Evolutionary conservation across 2,888 invertebrate genomes (phyloP), one percentile per base, ranked within the genome.

Genomic region (Patella pellucida): DNA sequence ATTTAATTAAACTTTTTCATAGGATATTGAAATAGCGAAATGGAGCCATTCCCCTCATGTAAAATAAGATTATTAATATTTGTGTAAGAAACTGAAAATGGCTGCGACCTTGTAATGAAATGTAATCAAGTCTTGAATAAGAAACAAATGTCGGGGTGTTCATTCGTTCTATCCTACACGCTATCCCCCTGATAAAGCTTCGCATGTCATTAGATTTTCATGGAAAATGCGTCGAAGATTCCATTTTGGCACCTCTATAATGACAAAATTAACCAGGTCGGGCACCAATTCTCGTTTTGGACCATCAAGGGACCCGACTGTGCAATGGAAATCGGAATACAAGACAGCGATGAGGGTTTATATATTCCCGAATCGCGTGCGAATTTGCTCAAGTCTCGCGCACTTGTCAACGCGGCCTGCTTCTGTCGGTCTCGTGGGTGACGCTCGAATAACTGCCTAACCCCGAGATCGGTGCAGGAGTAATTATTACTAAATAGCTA

Each of bases 181-280:
- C 62, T 19, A 62, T 23, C 23, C 62, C 23, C 62, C 23, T 3
- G 62, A 62, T 62, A 62, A 23, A 19, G 62, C 19, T 62, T 62
- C 19, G 62, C 62, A 23, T 62, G 62, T 84, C 81, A 85, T 85
- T 79, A 76, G 74, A 78, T 77, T 79, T 80, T 81, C 79, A 79
- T 77, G 73, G 71, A 74, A 73, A 79, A 79, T 81, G 79, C 79
- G 78, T 76, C 80, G 81, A 82, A 82, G 81, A 84, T 84, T 83
- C 82, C 79, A 77, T 82, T 77, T 80, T 84, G 83, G 83, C 85
- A 82, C 85, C 82, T 81, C 78, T 78, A 79, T 86, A 86, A 86
- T 86, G 85, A 84, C 82, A 81, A 78, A 82, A 85, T 86, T 85
- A 85, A 86, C 83, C 82, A 79, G 80, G 81, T 80, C 80, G 80